Conservation (phyloP, 2,888 invertebrate species). For the Drosophila fungiperda region DNA sequence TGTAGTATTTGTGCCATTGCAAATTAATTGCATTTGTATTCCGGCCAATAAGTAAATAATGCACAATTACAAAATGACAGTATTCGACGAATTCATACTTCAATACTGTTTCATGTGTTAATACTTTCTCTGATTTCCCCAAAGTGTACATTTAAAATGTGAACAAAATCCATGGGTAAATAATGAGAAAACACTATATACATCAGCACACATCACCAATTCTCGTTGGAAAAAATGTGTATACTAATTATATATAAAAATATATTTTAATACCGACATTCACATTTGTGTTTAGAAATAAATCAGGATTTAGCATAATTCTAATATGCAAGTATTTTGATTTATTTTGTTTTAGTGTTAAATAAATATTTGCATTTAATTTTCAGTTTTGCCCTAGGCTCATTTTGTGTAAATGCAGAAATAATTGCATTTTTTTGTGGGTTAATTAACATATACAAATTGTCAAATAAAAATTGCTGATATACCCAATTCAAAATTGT, state of each 20-base stretch:
- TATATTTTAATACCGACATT: not conserved
- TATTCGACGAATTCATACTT: not conserved
- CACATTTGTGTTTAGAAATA: not conserved
- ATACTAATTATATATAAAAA: not conserved
- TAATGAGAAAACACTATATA: not conserved
- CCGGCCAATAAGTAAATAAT: constrained; percentile 19
- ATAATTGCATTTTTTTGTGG: constrained; percentile 5
- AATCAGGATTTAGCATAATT: not conserved
- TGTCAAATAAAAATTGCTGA: not conserved
- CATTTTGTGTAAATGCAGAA: not conserved
- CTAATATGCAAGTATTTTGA: not conserved
- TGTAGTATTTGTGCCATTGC: not conserved
- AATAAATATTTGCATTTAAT: constrained; percentile 8
- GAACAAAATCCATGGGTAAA: not conserved
- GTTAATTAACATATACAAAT: not conserved
- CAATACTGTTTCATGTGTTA: not conserved
- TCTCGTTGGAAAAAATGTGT: not conserved
- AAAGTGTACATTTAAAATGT: not conserved
- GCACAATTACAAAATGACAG: not conserved
- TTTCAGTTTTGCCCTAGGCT: not conserved
- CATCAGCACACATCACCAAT: not conserved
- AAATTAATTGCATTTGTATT: constrained; percentile 44
- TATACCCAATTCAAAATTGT: not conserved
- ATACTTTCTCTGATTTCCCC: not conserved
- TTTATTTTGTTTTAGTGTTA: not conserved